Evolutionary conservation across 2,797 vertebrate genomes (phyloP), one percentile per base, ranked within the genome.

Genomic region (Fistularia tabacaria): DNA sequence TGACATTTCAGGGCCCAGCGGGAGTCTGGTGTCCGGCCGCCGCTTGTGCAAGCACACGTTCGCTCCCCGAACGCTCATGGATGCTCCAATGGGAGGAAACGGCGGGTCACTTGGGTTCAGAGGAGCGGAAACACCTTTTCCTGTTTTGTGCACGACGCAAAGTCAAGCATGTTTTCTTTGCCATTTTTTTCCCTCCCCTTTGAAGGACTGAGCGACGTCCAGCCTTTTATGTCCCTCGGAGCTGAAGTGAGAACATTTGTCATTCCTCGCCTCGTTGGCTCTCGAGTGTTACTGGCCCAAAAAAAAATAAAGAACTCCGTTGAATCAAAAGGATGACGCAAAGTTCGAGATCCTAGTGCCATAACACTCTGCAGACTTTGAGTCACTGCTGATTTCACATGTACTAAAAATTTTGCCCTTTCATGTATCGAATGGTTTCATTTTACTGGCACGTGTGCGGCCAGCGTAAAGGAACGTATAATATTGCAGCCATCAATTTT

Each of bases 181-280:
- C 63, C 57, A n/a, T 79, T 83, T 82, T 77, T 80, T 83, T 81
- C 74, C 46, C 62, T 55, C 64, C 76, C 64, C 68, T 85, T 84
- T 83, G 67, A 80, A 79, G 74, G 62, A 66, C 15, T 52, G 74
- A 76, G 49, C 54, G 64, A 80, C 46, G 56, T 58, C 62, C 73
- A 69, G 68, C 65, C 63, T 81, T 86, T 80, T 65, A 79, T 73
- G 79, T 79, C 64, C 62, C 46, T 60, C 46, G 81, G 78, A 76
- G 69, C 77, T 74, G 49, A 74, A 82, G 79, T 79, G 85, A 77
- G 80, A 85, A 81, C 84, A 79, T 87, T 89, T 80, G 81, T 87
- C 80, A 85, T 88, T 83, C 74, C 69, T 82, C 59, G 66, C 81
- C 79, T 87, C 82, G 82, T 82, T 84, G 73, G 78, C 79, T 82